Base-by-base conservation (phyloP, 2,113 vertebrate genomes). In the Pungitius pungitius region DNA sequence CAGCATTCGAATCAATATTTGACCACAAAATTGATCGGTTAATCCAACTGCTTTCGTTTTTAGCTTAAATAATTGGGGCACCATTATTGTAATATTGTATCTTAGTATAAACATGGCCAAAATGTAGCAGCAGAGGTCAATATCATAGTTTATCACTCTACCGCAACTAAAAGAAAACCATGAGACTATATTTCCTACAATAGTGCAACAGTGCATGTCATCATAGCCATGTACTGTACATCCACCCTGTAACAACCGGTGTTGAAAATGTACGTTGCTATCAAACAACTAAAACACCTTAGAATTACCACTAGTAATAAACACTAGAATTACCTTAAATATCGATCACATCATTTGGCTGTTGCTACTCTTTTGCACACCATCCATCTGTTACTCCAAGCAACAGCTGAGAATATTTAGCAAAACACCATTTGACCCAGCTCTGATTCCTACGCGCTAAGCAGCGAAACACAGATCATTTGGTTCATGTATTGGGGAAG, bases 391-490 rank as follows among this genome's bases (percentile, higher is more conserved):
- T 74, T 82, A 59, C 69, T 82, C 60, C 42, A 13, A 40, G 49
- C 33, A 80, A 71, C 83, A 61, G 47, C 57, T 18, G 22, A 47
- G 63, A 76, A 58, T 77, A 80, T 77, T 86, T 81, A 80, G 45
- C 56, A 70, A 83, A 83, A 81, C 75, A 87, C 55, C 63, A 49
- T 82, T 78, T 69, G 83, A 77, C 78, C 82, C 70, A 24, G 27
- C 51, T 72, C 58, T 66, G 39, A 69, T 69, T 72, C 69, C 59
- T 1, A 39, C 67, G 75, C 75, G 58, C 35, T 60, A 35, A 12
- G 45, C 75, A 69, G 49, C 54, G 70, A 73, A 83, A 83, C 70
- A 81, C 67, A 85, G 83, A 81, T 84, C 74, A 88, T 84, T 70
- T 63, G 75, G 62, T 87, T 79, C 58, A 75, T 57, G 77, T 22